Conservation (phyloP, 2,113 vertebrate species). For the Platysternon megacephalum region DNA sequence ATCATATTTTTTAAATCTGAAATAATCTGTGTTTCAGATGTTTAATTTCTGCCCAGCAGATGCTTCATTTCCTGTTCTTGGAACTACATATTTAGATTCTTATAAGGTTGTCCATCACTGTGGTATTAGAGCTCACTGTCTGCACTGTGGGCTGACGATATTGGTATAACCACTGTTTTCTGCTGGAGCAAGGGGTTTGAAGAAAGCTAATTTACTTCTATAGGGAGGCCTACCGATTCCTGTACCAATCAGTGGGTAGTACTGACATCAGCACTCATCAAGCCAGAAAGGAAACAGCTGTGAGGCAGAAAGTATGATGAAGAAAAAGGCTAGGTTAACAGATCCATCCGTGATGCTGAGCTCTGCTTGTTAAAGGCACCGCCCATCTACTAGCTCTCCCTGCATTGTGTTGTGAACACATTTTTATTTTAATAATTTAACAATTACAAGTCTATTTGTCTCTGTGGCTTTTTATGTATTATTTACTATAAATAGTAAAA, state of each 20-base stretch:
- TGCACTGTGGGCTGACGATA: not conserved
- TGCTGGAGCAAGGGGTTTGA: not conserved
- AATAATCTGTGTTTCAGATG: not conserved
- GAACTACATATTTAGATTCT: not conserved
- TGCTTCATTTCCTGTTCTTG: not conserved
- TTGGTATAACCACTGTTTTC: not conserved
- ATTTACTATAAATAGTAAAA: not conserved
- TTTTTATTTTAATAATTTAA: not conserved
- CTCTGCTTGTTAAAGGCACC: not conserved
- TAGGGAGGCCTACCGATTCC: not conserved
- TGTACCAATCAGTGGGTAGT: not conserved
- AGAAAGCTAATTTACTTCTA: not conserved
- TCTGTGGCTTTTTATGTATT: not conserved
- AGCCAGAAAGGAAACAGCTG: not conserved
- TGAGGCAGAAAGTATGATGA: not conserved
- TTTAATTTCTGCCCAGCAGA: not conserved
- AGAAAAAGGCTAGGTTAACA: not conserved
- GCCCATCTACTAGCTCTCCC: too few relatives aligned
- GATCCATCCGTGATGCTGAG: not conserved
- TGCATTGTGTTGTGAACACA: not conserved
- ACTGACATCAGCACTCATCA: not conserved
- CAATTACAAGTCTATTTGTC: not conserved
- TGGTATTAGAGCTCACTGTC: not conserved
- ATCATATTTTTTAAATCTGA: not conserved
- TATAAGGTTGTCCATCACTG: not conserved